Percentiles rank a stretch among this genome's conserved stretches.
Conservation (phyloP, 2,888 invertebrate species). For the Hydrotaea diabolus region DNA sequence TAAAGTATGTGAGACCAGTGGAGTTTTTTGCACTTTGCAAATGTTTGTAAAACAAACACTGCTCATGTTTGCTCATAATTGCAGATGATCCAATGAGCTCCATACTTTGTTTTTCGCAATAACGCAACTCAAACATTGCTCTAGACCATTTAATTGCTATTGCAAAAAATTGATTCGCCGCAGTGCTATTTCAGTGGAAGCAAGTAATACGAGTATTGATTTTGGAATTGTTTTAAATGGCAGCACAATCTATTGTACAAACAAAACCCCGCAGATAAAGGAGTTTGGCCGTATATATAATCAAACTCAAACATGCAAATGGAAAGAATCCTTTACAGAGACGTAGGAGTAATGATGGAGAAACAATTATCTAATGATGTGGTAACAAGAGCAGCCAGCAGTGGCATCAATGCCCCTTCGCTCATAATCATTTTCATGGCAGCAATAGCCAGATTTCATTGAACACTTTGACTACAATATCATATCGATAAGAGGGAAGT, state of each 20-base stretch:
- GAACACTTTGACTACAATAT: neutral
- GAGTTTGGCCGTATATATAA: neutral
- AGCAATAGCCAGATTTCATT: neutral
- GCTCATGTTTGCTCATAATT: too few relatives aligned
- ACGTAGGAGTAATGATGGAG: conserved; percentile 42
- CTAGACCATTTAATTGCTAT: neutral
- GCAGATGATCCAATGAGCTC: too few relatives aligned
- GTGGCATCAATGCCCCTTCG: neutral
- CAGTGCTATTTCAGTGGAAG: neutral
- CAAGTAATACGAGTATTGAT: conserved; percentile 51
- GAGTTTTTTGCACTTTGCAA: too few relatives aligned
- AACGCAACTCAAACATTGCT: neutral
- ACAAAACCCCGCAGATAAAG: neutral
- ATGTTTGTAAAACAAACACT: too few relatives aligned
- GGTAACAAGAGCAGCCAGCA: conserved; percentile 28
- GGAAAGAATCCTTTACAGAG: neutral
- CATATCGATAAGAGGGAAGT: neutral
- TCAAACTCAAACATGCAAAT: neutral
- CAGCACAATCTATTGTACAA: conserved; percentile 15
- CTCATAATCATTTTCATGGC: neutral
- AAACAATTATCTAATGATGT: conserved; percentile 65
- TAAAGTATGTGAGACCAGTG: too few relatives aligned
- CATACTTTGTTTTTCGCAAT: too few relatives aligned
- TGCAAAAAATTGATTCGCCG: neutral
- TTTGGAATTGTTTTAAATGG: conserved; percentile 54